Conservation (phyloP, 1,140 invertebrate species). For the Heliconius eleuchia region DNA sequence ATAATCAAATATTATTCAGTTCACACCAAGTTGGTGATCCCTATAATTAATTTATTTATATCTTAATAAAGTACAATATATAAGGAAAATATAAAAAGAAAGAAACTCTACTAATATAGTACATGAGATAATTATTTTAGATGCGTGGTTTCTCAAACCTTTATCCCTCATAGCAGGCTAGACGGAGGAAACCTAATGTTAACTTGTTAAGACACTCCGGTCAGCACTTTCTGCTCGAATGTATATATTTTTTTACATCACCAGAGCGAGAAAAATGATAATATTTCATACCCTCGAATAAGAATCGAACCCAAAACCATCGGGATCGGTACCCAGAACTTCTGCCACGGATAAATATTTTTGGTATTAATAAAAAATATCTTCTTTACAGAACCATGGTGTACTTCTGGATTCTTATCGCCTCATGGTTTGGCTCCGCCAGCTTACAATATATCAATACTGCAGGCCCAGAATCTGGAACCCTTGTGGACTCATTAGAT, state of each 20-base stretch:
- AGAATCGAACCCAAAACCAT: too few relatives aligned
- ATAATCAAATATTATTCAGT: background rate
- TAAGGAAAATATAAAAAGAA: background rate
- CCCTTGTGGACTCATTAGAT: slow-evolving; percentile 47
- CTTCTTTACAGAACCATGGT: slow-evolving; percentile 65
- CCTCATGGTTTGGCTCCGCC: slow-evolving; percentile 63
- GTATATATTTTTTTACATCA: too few relatives aligned
- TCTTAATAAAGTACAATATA: background rate
- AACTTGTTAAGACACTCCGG: too few relatives aligned
- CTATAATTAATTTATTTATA: background rate
- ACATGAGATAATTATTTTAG: too few relatives aligned
- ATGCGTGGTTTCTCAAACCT: too few relatives aligned
- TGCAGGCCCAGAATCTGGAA: slow-evolving; percentile 45
- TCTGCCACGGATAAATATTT: background rate
- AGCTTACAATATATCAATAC: slow-evolving; percentile 69
- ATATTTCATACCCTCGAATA: too few relatives aligned
- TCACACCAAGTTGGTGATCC: background rate
- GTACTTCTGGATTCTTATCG: slow-evolving; percentile 65
- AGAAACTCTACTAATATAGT: background rate
- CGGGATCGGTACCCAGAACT: too few relatives aligned
- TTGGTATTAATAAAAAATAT: slow-evolving; percentile 22
- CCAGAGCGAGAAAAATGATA: too few relatives aligned
- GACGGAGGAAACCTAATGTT: too few relatives aligned
- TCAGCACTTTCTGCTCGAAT: too few relatives aligned
- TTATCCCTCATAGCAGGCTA: too few relatives aligned